Base-by-base conservation (phyloP, 2,113 vertebrate species). In the Hyla sarda region DNA sequence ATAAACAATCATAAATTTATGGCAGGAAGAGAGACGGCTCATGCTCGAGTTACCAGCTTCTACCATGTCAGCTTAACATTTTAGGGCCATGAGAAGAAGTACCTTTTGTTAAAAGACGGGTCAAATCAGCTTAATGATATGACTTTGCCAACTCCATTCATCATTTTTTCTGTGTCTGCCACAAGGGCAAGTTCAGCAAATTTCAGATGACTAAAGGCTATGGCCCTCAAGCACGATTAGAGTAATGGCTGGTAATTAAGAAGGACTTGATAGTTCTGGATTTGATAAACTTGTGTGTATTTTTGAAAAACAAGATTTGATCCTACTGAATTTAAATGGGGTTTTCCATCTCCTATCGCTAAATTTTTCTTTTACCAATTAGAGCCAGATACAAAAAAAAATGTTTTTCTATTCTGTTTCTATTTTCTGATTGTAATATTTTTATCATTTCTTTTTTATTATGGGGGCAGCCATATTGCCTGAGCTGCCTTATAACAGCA, bases 1-100 rank as follows among this genome's bases (percentile, higher is more conserved):
- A 88, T 88, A 90, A 91, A 90, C 89, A 87, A 81, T 76, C 88
- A 79, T 90, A 89, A 88, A 90, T 91, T 88, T 88, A 74, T 25
- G 41, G 83, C 85, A 76, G 83, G 86, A 67, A 84, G 88, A 89
- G 84, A 54, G 88, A 83, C 88, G 80, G 85, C 85, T 10, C 48
- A 69, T 34, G 32, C 88, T 90, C 87, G 52, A 54, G 83, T 91
- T 83, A 88, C 89, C 87, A 88, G 78, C 87, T 60, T 87, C 88
- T 89, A 84, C 85, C 82, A 77, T 79, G 87, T 86, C 87, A 85
- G 89, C 88, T 89, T 88, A 83, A 60, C 82, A 54, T 86, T 89
- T 84, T 87, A 81, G 87, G 73, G 82, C 81, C 79, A 84, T 47
- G 58, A 41, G 41, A 41, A 89, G 82, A 88, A 87, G 88, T 80